These are phyloP conservation scores for Artibeus lituratus DNA, from an alignment of 2,797 vertebrate species.

Conservation along the genomic window DNA sequence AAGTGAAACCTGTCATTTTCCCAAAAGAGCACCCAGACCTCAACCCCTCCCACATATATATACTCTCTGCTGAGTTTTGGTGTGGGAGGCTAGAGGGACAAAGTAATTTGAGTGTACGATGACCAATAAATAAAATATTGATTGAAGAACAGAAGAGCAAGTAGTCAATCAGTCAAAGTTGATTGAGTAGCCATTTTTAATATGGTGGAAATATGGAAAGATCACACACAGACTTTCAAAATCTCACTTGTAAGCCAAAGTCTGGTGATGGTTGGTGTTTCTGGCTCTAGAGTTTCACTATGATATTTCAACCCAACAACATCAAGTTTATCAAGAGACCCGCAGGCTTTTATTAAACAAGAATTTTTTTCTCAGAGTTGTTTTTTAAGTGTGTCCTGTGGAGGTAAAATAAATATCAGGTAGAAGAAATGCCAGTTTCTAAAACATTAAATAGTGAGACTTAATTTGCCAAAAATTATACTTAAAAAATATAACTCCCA, in stretches of 20 bases:
- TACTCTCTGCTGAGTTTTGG: neutral
- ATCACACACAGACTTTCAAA: neutral
- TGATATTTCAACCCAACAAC: neutral
- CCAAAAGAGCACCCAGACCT: neutral
- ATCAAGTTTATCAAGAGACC: neutral
- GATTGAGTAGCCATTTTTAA: neutral
- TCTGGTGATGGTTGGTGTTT: neutral
- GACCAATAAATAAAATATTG: neutral
- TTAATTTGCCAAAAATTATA: neutral
- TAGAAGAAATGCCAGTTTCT: neutral
- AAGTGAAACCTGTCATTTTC: neutral
- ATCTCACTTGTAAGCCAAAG: neutral
- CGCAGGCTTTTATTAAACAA: neutral
- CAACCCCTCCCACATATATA: accelerated
- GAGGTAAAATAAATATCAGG: neutral
- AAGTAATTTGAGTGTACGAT: neutral
- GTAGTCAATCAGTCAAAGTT: neutral
- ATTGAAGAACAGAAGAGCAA: neutral
- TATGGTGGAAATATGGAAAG: neutral
- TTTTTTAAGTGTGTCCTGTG: neutral
- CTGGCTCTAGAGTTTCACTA: neutral
- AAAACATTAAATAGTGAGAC: neutral
- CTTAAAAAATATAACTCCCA: neutral
- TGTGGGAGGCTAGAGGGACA: neutral
- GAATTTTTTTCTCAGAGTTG: neutral